Conservation (phyloP, 2,113 vertebrate genomes). For the Oncorhynchus tshawytscha region DNA sequence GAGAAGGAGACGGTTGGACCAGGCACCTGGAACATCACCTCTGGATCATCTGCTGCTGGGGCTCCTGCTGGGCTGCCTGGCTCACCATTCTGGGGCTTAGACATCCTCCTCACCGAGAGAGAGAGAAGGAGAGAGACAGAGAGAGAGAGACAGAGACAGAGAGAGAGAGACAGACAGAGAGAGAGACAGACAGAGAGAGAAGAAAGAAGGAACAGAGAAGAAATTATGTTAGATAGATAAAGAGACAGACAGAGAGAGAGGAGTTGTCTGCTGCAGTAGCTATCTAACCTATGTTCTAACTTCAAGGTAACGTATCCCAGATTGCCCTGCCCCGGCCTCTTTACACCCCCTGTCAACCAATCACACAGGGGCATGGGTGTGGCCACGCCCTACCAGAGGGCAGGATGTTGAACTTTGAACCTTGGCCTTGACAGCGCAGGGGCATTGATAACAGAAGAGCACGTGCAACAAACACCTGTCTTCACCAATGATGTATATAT, state of each 20-base stretch:
- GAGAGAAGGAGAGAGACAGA: background rate
- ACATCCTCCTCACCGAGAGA: conserved; percentile 48
- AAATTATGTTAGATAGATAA: background rate
- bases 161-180: too few relatives aligned
- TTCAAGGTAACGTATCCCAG: background rate
- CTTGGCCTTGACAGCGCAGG: background rate
- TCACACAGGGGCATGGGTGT: background rate
- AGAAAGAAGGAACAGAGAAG: background rate
- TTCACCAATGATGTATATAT: background rate
- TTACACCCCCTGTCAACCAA: background rate
- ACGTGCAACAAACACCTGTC: background rate
- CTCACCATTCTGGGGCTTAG: background rate
- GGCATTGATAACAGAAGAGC: background rate
- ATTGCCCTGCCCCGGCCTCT: background rate
- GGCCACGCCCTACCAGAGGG: background rate
- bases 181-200: too few relatives aligned
- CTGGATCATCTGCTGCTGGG: background rate
- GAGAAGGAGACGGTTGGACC: conserved; percentile 69
- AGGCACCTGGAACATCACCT: conserved; percentile 37
- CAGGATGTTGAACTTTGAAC: background rate
- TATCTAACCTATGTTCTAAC: background rate
- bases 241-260: background rate
- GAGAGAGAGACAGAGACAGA: too few relatives aligned
- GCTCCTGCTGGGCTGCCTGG: background rate
- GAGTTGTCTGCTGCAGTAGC: background rate